Conservation (phyloP, 2,113 vertebrate species). For the Petrocephalus microphthalmus region DNA sequence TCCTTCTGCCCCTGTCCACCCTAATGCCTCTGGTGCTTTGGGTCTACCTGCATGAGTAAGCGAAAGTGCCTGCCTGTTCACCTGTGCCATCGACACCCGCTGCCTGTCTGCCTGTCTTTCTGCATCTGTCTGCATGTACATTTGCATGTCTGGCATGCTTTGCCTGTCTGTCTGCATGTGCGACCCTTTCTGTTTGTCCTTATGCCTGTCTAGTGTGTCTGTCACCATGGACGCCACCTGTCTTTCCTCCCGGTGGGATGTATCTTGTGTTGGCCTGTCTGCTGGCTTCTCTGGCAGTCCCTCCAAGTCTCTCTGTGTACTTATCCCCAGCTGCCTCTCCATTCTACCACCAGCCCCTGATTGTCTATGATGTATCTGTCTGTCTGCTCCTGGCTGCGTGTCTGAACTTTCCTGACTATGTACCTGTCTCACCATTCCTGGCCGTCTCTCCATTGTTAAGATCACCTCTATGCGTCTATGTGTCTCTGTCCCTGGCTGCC, state of each 20-base stretch:
- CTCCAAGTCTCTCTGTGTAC: neutral
- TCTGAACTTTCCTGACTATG: conserved; percentile 9
- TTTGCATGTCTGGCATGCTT: neutral
- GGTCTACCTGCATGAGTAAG: neutral
- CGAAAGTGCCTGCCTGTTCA: conserved; percentile 10
- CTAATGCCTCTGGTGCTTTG: neutral
- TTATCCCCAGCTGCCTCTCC: neutral
- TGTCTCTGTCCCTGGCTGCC: neutral
- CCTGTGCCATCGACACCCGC: neutral
- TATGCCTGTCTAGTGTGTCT: neutral
- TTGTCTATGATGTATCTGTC: neutral
- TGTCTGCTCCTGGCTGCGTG: neutral
- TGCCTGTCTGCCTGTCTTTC: neutral
- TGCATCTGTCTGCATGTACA: neutral
- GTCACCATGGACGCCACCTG: neutral
- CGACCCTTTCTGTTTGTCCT: neutral
- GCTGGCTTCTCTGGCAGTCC: neutral
- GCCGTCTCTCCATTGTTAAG: conserved; percentile 3
- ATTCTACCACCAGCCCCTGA: neutral
- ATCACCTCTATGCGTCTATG: neutral
- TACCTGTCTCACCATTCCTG: neutral
- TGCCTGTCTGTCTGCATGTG: neutral
- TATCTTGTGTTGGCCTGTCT: neutral
- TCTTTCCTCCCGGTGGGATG: neutral
- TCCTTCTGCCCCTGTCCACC: neutral